These are phyloP conservation scores for Penaeus japonicus DNA, from an alignment of 1,140 invertebrate genomes.

Conservation along the genomic window DNA sequence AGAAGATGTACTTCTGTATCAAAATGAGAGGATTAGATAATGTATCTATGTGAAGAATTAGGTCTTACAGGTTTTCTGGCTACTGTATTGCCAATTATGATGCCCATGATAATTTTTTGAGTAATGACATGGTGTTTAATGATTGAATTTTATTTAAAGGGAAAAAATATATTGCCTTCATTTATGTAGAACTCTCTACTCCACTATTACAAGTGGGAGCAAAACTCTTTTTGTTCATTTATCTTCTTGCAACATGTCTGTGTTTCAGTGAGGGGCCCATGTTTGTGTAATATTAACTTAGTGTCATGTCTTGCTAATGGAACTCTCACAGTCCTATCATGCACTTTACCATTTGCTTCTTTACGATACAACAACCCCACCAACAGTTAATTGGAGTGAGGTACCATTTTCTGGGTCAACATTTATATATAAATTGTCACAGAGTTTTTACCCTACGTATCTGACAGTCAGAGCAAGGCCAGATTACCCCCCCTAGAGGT, in stretches of 20 bases:
- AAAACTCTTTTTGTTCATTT: constrained; percentile 38
- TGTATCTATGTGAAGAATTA: constrained; percentile 18
- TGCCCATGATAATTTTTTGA: constrained; percentile 32
- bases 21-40: background rate
- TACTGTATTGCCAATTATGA: constrained; percentile 34
- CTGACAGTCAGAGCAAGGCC: too few species aligned
- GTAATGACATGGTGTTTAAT: constrained; percentile 37
- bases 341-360: constrained; percentile 46
- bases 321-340: constrained; percentile 45
- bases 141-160: constrained; percentile 42
- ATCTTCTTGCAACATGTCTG: constrained; percentile 49
- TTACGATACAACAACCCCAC: constrained; percentile 10
- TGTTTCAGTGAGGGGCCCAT: constrained; percentile 56
- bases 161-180: constrained; percentile 35
- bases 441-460: background rate
- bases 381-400: constrained; percentile 34
- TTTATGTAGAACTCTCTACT: constrained; percentile 38
- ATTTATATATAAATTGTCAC: constrained; percentile 33
- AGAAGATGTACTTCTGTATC: background rate
- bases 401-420: constrained; percentile 19
- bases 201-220: constrained; percentile 24
- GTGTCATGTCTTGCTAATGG: constrained; percentile 51
- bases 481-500: too few species aligned
- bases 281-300: constrained; percentile 48
- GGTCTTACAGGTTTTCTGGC: constrained; percentile 23